Evolutionary conservation across 2,888 invertebrate species (phyloP).

Genomic region (Rhagonycha lutea): DNA sequence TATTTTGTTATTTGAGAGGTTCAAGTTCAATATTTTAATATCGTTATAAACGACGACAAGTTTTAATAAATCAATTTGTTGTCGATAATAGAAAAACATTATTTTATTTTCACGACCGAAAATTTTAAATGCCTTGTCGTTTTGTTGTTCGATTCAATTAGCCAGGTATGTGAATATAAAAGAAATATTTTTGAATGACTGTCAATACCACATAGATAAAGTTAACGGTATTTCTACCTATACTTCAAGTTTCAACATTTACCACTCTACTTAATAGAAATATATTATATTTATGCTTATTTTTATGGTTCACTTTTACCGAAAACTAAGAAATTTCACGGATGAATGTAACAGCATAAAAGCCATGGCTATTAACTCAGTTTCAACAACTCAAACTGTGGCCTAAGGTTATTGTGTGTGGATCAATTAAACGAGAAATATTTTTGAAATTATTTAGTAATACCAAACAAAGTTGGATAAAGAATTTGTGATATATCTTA

Average conservation of each 20-base stretch:
- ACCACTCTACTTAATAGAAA: neutral
- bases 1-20: neutral
- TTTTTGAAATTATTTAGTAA: neutral
- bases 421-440: neutral
- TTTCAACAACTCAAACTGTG: neutral
- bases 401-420: neutral
- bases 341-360: neutral
- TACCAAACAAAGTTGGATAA: neutral
- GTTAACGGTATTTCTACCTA: neutral
- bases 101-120: neutral
- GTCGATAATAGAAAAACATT: neutral
- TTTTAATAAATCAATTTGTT: neutral
- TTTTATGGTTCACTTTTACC: neutral
- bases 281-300: neutral
- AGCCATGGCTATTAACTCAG: neutral
- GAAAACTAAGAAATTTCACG: neutral
- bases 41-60: neutral
- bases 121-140: neutral
- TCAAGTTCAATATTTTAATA: neutral
- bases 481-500: neutral
- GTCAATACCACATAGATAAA: neutral
- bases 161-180: neutral
- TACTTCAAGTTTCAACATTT: neutral
- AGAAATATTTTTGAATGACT: neutral
- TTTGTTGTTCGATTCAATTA: neutral